These are phyloP conservation scores for Oreotrochilus melanogaster DNA, from an alignment of 2,113 vertebrate genomes.

Conservation along the genomic window DNA sequence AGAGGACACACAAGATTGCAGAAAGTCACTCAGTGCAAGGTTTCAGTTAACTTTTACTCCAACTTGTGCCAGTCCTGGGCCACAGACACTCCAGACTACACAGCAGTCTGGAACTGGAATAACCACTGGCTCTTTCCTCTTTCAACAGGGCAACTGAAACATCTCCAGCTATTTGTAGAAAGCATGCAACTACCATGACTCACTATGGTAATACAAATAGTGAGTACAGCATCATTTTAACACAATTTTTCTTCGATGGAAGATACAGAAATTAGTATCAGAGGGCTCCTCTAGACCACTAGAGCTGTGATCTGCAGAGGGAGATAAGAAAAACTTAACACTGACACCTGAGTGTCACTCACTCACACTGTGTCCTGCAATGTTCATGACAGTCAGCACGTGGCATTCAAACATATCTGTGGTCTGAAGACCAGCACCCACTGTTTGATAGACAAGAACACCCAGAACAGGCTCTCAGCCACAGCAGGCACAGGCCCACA, in stretches of 20 bases:
- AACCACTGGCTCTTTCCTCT: neutral
- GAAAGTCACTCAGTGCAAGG: neutral
- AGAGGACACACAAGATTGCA: neutral
- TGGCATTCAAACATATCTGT: neutral
- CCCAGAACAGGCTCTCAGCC: neutral
- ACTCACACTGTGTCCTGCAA: neutral
- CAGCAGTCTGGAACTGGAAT: neutral
- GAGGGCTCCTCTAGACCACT: neutral
- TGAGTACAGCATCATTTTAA: neutral
- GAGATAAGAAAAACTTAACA: neutral
- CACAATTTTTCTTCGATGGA: neutral
- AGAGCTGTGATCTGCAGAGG: neutral
- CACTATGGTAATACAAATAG: neutral
- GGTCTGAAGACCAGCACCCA: neutral
- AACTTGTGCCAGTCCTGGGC: neutral
- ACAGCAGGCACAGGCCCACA: neutral
- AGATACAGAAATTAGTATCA: neutral
- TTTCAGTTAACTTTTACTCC: neutral
- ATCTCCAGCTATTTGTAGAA: neutral
- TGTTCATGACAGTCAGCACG: fast-evolving
- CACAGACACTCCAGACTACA: neutral
- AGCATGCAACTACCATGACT: neutral
- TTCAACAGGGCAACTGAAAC: neutral
- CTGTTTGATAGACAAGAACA: neutral
- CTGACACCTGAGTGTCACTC: neutral